Evolutionary conservation across 2,888 invertebrate genomes (phyloP).

Genomic region (Heliconius erato): DNA sequence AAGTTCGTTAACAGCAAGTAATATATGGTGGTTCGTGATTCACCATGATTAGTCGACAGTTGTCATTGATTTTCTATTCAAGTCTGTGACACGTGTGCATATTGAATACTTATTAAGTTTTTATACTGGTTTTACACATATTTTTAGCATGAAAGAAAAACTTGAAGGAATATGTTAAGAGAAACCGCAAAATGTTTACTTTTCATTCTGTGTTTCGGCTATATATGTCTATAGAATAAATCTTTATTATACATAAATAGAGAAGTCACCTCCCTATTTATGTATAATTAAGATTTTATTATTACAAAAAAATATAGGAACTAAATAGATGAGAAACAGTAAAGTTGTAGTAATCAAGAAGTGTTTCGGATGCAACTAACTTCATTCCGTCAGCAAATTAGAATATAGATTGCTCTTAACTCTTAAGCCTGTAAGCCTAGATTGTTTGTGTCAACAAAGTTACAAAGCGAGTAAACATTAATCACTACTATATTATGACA

Average conservation of each 20-base stretch:
- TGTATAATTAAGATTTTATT: neutral
- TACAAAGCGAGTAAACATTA: conserved; percentile 10
- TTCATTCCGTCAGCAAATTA: neutral
- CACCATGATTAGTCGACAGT: conserved; percentile 8
- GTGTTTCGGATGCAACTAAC: neutral
- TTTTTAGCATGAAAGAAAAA: neutral
- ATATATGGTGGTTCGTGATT: conserved; percentile 16
- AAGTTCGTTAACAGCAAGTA: neutral
- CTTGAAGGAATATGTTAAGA: neutral
- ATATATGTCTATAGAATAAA: neutral
- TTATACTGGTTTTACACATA: neutral
- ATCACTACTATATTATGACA: neutral
- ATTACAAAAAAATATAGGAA: neutral
- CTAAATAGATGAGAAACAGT: too few species aligned
- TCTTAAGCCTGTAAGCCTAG: neutral
- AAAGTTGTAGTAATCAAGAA: neutral
- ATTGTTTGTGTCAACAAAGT: neutral
- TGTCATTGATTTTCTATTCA: conserved; percentile 22
- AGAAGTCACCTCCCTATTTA: neutral
- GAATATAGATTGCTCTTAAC: neutral
- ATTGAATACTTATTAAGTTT: conserved; percentile 10
- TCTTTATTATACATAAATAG: too few species aligned
- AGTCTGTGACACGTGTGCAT: neutral
- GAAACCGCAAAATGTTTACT: neutral
- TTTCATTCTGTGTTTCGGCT: neutral